Evolutionary conservation across 2,797 vertebrate genomes (phyloP), one percentile per base, ranked within the genome.

Genomic region (Mergus octosetaceus): DNA sequence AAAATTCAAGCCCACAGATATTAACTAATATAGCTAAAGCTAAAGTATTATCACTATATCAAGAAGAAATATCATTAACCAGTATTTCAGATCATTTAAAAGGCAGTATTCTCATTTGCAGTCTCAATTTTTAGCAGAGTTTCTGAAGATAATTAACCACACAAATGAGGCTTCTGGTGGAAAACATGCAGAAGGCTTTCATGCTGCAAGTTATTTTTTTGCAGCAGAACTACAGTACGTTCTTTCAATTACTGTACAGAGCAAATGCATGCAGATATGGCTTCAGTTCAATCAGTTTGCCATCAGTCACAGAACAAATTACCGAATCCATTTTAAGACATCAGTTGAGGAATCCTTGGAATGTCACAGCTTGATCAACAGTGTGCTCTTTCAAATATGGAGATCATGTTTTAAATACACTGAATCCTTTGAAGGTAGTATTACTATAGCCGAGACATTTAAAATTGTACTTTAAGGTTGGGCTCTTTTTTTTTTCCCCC

Each of bases 281-380:
- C 56, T 65, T 83, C 45, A 70, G 13, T 54, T 88, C 47, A 84
- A 54, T 38, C 47, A 41, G 27, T 39, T 69, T 92, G 69, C 74
- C 56, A 77, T 78, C 27, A 90, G 56, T 71, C 58, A 81, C 24
- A 51, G 39, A 27, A 89, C 66, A 85, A 93, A 76, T 85, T 64
- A 65, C 10, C 85, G 76, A 74, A 85, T 15, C 20, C 39, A 41
- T 92, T 85, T 73, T 74, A 83, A 94, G 71, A 70, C 58, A 81
- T 80, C 58, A 51, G n/a, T 53, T 73, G 38, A 90, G 56, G 56
- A 87, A 53, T 32, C 11, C 24, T 93, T 89, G 32, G 43, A 75
- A 81, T 82, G 30, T 27, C 62, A 91, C 65, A 92, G 87, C 45
- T 81, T 94, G 87, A 84, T 89, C 49, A 85, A 62, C 32, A 78